phyloP scores from a whole-genome alignment of 2,797 vertebrate species.

The Knipowitschia caucasica region DNA sequence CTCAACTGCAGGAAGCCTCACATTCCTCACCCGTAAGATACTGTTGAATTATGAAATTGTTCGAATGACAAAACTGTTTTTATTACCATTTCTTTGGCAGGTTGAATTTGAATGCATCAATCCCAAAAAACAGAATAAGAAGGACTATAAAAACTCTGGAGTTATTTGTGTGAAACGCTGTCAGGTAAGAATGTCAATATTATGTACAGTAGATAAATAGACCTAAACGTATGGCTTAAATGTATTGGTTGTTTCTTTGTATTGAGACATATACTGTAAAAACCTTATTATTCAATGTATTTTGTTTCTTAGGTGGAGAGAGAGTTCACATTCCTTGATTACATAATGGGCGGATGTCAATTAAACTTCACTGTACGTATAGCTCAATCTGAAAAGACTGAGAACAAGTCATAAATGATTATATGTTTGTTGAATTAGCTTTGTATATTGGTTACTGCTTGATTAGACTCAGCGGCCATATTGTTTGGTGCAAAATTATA shows the following conservation, averaged over 20 bases:
- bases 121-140: constrained; percentile 89
- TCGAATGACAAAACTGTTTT: background rate
- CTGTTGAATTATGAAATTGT: background rate
- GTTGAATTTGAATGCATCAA: constrained; percentile 88
- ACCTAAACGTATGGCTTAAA: background rate
- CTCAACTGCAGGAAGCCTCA: constrained; percentile 82
- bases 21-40: constrained; percentile 80
- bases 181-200: constrained; percentile 72
- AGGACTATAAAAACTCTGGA: constrained; percentile 90
- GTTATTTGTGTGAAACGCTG: constrained; percentile 84
- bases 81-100: constrained; percentile 64
- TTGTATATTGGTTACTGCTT: too few species aligned
- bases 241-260: too few species aligned
- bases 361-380: constrained; percentile 90
- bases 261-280: too few species aligned
- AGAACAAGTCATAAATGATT: constrained; percentile 54
- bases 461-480: too few species aligned
- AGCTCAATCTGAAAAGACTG: background rate
- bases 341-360: constrained; percentile 96
- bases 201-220: background rate
- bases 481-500: too few species aligned
- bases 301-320: constrained; percentile 76
- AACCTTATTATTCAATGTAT: too few species aligned
- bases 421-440: too few species aligned
- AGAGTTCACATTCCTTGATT: constrained; percentile 93